Evolutionary conservation across 2,797 vertebrate genomes (phyloP).

Genomic region (Mormyrus proboscirostris): DNA sequence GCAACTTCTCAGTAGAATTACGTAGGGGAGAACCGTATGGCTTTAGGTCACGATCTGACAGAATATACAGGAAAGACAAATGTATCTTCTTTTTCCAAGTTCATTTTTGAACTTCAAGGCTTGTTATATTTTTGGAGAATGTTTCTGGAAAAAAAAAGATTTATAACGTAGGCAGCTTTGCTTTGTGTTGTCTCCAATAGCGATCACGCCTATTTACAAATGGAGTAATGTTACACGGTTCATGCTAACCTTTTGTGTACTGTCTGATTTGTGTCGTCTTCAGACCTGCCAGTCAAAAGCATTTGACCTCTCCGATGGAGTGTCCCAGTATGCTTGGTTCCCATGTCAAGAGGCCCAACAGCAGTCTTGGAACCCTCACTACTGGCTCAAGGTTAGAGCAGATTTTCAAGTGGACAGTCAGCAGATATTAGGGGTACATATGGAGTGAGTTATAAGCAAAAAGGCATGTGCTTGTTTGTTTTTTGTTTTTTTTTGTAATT

Average conservation of each 20-base stretch:
- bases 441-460: background rate
- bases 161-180: background rate
- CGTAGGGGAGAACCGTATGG: background rate
- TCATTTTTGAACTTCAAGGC: background rate
- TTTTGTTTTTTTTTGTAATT: background rate
- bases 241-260: background rate
- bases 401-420: background rate
- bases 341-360: constrained; percentile 60
- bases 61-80: background rate
- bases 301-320: constrained; percentile 63
- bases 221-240: background rate
- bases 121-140: background rate
- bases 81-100: background rate
- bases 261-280: constrained; percentile 14
- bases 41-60: background rate
- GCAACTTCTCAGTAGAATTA: constrained; percentile 5
- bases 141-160: background rate
- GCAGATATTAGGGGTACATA: background rate
- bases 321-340: constrained; percentile 76
- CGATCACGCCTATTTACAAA: background rate
- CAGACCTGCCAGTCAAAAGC: constrained; percentile 75
- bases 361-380: constrained; percentile 54
- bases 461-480: background rate
- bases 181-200: background rate
- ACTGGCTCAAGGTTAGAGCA: constrained; percentile 72